Base-by-base conservation (phyloP, 2,888 invertebrate species). In the Penaeus monodon region DNA sequence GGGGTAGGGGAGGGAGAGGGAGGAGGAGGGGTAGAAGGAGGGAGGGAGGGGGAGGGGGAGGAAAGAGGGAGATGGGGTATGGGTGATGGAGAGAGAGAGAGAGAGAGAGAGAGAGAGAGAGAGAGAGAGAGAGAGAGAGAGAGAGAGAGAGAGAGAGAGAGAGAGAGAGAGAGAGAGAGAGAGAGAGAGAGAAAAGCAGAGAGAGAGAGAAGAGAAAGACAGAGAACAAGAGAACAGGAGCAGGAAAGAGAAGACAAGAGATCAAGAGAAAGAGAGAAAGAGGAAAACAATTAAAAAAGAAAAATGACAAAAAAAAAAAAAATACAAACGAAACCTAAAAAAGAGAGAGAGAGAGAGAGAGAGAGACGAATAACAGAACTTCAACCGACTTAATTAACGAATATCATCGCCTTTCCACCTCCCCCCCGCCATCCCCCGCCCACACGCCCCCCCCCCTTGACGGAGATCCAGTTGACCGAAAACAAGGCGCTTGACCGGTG, bases 81-180 rank as follows among this genome's bases (percentile, higher is more conserved):
- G 27, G 3, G 4, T 22, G 73, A 29, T 29, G 22, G 27, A 70
- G 70, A 17, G 1, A 4, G 29, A 29, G 24, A 76, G 17, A 17
- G 1, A 17, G 33, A 1, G 33, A 12, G 20, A 10, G 49, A 14
- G 2, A 14, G 27, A 68, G 38, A 66, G 29, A 27, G 38, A 66
- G 65, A 65, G 68, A 68, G 49, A 81, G 81, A 81, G 70, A 44
- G 70, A 81, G 70, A 68, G 70, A 81, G 65, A 65, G 81, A 81
- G 68, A 33, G 66, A 3, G 24, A 20, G 20, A 3, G 24, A 3
- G 17, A 2, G 14, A 1, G 17, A 12, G 17, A 57, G 38, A 44
- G 49, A 38, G 77, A 77, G 49, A 77, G 24, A 49, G 77, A 77
- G 77, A 49, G 24, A 77, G 77, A 77, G 49, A 77, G 49, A 77